A percentile compares a stretch with the other conserved stretches of the same genome.
These are phyloP conservation scores for Heliconius cydno DNA, from an alignment of 2,888 invertebrate species.

Conservation along the genomic window DNA sequence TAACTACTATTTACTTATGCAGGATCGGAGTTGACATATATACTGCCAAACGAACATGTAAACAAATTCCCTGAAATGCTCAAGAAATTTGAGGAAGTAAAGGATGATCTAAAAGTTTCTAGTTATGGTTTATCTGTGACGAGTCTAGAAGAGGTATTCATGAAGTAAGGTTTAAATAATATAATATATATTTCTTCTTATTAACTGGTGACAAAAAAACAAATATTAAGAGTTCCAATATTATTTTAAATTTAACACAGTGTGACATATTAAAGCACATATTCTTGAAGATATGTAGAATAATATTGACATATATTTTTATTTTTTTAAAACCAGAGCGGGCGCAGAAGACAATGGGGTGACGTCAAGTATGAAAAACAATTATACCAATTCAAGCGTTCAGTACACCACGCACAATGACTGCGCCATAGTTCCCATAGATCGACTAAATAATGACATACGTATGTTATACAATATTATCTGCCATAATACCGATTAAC, in stretches of 20 bases:
- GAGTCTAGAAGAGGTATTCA: constrained; percentile 95
- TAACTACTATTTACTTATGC: constrained; percentile 36
- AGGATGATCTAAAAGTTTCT: constrained; percentile 84
- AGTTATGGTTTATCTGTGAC: constrained; percentile 94
- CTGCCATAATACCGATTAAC: not conserved
- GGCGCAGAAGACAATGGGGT: constrained; percentile 67
- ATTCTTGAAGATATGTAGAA: not conserved
- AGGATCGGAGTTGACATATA: constrained; percentile 89
- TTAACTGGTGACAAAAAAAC: too few species aligned
- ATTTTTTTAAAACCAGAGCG: constrained; percentile 58
- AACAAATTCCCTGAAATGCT: constrained; percentile 87
- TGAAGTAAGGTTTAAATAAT: constrained; percentile 83
- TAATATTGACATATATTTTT: not conserved
- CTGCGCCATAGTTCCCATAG: constrained; percentile 59
- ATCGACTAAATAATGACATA: constrained; percentile 48
- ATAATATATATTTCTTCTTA: not conserved
- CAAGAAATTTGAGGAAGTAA: constrained; percentile 85
- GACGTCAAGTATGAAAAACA: constrained; percentile 52
- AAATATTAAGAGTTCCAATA: not conserved
- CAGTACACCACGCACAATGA: constrained; percentile 51
- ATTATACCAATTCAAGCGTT: constrained; percentile 23
- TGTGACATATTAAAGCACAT: not conserved
- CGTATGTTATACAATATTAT: constrained; percentile 38
- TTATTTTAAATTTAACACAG: not conserved
- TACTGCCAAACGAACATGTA: constrained; percentile 86